Conservation (phyloP, 2,888 invertebrate species). For the Sinopyrophorus schimmeli region DNA sequence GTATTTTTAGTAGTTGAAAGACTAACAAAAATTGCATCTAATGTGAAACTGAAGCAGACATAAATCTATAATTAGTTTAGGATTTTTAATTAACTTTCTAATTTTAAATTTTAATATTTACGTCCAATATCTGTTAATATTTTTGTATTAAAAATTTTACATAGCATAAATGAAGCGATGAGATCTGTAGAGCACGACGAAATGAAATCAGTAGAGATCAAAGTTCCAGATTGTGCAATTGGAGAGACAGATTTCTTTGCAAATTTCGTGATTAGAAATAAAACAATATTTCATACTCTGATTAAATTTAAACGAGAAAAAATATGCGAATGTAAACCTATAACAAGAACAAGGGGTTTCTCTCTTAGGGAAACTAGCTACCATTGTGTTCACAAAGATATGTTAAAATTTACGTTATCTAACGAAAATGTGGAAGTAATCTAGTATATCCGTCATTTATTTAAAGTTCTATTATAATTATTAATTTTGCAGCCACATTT, state of each 20-base stretch:
- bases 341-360: constrained; percentile 38
- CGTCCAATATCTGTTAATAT: background rate
- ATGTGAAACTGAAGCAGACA: too few species aligned
- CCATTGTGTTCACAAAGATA: constrained; percentile 50
- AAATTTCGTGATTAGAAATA: constrained; percentile 47
- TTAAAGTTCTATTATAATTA: background rate
- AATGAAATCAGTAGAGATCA: constrained; percentile 38
- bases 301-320: constrained; percentile 47
- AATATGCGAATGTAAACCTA: constrained; percentile 48
- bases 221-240: constrained; percentile 45
- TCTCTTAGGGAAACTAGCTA: constrained; percentile 43
- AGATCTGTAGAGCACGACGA: constrained; percentile 38
- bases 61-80: too few species aligned
- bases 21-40: too few species aligned
- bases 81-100: too few species aligned
- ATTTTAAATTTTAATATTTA: background rate
- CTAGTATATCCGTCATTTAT: background rate
- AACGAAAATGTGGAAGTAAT: constrained; percentile 45
- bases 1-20: too few species aligned
- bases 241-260: constrained; percentile 42
- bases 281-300: constrained; percentile 38
- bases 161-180: constrained; percentile 48
- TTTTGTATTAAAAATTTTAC: constrained; percentile 10
- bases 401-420: constrained; percentile 44
- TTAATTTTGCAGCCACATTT: constrained; percentile 38